Evolutionary conservation across 2,797 vertebrate species (phyloP), one percentile per base, ranked within the genome.

Genomic region (Melanotaenia parkinsoni): DNA sequence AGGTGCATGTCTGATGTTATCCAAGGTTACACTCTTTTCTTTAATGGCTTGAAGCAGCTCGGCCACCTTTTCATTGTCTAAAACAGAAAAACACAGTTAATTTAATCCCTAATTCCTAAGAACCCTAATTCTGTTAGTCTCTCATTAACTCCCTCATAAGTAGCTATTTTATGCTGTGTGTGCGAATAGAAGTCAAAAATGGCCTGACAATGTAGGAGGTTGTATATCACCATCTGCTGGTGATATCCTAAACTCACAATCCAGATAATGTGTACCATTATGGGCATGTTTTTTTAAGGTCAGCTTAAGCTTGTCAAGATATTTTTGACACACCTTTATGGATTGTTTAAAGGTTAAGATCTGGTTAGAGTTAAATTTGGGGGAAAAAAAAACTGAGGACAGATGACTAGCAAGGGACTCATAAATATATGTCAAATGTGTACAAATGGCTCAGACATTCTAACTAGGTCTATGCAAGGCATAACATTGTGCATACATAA

Each of bases 1-100:
- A 90, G 90, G 93, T 89, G 91, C 81, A 92, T 95, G 95, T 92
- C 95, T 95, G 85, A 96, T 93, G 59, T 88, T 90, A 80, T 96
- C 96, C 87, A 97, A 93, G 82, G 92, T 94, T 11, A 96, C 86
- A 12, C 89, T 96, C 93, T 96, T 98, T 92, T 98, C 96, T 94
- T 97, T 99, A 91, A 98, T 96, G 83, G 97, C 96, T 70, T 95
- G 96, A 56, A 99, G 96, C 93, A 98, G 94, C 90, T 97, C 96
- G 80, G 95, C 94, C 86, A 97, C 95, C 77, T 93, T 96, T 93
- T 99, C 96, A 87, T 96, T 98, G 93, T 99, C 98, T 99, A 71
- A 58, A 35, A 85, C 24, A 77, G 33, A 79, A 30, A 43, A 22
- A 9, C 43, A 63, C 51, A 64, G 33, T 13, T 47, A 8, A 54